phyloP scores from a whole-genome alignment of 1,140 invertebrate genomes.

The Gerris buenoi region DNA sequence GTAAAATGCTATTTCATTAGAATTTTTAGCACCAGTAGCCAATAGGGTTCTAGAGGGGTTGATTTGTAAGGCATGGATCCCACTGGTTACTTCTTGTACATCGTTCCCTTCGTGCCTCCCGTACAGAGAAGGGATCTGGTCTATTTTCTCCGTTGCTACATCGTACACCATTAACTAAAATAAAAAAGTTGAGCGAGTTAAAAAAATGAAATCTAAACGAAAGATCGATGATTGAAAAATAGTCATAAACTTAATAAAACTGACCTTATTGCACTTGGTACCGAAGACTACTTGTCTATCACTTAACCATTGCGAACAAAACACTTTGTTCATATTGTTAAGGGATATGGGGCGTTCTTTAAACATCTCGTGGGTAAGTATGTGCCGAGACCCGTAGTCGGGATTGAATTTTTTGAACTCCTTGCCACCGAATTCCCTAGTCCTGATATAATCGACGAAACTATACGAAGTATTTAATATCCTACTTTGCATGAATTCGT shows the following conservation, averaged over 20 bases:
- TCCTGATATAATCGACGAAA: slow-evolving; percentile 67
- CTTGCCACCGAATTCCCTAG: slow-evolving; percentile 50
- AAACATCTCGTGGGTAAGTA: slow-evolving; percentile 74
- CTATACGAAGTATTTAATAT: slow-evolving; percentile 65
- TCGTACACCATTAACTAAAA: slow-evolving; percentile 67
- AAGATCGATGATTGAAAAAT: no score
- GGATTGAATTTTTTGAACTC: slow-evolving; percentile 56
- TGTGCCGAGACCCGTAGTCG: slow-evolving; percentile 67
- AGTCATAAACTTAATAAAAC: no score
- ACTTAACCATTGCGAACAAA: slow-evolving; percentile 90
- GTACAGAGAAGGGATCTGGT: slow-evolving; percentile 69
- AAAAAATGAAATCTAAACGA: no score
- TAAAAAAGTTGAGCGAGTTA: no score
- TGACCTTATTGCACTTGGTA: slow-evolving; percentile 90
- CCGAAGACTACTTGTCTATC: slow-evolving; percentile 88
- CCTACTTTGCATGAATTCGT: slow-evolving; percentile 49
- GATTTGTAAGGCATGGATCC: slow-evolving; percentile 84
- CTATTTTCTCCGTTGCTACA: slow-evolving; percentile 56
- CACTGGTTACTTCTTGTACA: slow-evolving; percentile 54
- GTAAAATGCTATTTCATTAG: slow-evolving; percentile 86
- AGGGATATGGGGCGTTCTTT: slow-evolving; percentile 64
- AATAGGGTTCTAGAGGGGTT: slow-evolving; percentile 82
- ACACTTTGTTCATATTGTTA: slow-evolving; percentile 86
- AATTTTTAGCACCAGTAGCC: slow-evolving; percentile 83
- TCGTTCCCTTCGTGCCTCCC: slow-evolving; percentile 40